Conservation (phyloP, 2,113 vertebrate genomes). For the Myrmophylax atrothorax region DNA sequence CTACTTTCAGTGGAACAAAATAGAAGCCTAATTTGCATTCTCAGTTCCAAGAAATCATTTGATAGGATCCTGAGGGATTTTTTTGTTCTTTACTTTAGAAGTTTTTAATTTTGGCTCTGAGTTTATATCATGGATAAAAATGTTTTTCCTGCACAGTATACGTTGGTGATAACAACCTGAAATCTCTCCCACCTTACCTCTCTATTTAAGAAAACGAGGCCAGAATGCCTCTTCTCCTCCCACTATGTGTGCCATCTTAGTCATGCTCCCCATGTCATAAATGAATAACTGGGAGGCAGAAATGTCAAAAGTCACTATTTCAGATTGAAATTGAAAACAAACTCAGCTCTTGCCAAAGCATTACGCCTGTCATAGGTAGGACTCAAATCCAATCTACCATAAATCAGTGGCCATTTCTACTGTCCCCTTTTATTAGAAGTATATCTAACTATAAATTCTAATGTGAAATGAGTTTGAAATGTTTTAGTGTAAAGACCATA, state of each 20-base stretch:
- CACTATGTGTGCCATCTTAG: neutral
- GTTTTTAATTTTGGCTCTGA: constrained; percentile 43
- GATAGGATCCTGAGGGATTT: constrained; percentile 13
- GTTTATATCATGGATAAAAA: constrained; percentile 39
- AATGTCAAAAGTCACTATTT: neutral
- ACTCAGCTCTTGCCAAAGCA: neutral
- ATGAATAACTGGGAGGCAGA: neutral
- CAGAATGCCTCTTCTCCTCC: neutral
- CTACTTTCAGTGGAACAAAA: constrained; percentile 50
- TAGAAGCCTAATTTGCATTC: constrained; percentile 20
- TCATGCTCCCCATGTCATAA: neutral
- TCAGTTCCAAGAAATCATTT: constrained; percentile 56
- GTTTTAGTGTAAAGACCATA: neutral
- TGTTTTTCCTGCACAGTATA: constrained; percentile 32
- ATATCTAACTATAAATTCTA: neutral
- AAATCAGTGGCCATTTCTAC: neutral
- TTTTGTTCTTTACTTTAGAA: constrained; percentile 44
- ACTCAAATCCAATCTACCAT: neutral
- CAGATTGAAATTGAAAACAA: neutral
- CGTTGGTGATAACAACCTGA: constrained; percentile 22
- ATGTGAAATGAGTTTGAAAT: neutral
- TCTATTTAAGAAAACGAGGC: neutral
- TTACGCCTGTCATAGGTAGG: neutral
- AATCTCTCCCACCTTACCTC: neutral
- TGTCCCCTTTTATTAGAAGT: neutral